Evolutionary conservation across 2,888 invertebrate species (phyloP).

Genomic region (Apodemia hepburni): DNA sequence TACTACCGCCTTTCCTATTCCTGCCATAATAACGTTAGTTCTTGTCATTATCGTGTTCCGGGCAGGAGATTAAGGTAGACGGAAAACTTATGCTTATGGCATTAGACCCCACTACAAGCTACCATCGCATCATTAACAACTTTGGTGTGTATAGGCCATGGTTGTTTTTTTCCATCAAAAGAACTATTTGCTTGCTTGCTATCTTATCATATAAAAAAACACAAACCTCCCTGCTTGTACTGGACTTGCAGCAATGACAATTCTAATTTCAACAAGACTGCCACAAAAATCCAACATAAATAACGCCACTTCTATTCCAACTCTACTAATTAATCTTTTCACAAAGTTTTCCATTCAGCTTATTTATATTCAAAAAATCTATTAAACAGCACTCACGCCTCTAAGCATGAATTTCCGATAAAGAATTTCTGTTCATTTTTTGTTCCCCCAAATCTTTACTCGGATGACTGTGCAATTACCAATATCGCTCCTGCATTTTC

Average conservation of each 20-base stretch:
- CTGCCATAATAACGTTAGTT: too few relatives aligned
- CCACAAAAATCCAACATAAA: neutral
- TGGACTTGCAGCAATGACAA: neutral
- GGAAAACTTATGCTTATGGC: too few relatives aligned
- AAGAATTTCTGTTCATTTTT: constrained; percentile 11
- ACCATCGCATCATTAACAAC: too few relatives aligned
- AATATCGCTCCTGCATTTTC: constrained; percentile 45
- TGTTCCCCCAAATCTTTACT: constrained; percentile 30
- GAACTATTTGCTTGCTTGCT: too few relatives aligned
- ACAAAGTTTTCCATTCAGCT: neutral
- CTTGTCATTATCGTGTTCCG: too few relatives aligned
- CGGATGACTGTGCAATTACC: constrained; percentile 68
- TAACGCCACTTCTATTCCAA: neutral
- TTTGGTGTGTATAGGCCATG: too few relatives aligned
- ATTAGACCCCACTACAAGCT: too few relatives aligned
- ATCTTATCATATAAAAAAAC: too few relatives aligned
- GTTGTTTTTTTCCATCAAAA: too few relatives aligned
- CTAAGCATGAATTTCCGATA: constrained; percentile 12
- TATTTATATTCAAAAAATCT: constrained; percentile 16
- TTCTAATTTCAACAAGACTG: neutral
- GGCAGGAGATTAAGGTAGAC: too few relatives aligned
- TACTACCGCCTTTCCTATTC: too few relatives aligned
- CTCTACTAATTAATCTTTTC: constrained; percentile 6
- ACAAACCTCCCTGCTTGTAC: too few relatives aligned
- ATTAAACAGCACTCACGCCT: constrained; percentile 8